Percentiles rank a stretch among this genome's conserved stretches.
Evolutionary conservation across 2,888 invertebrate genomes (phyloP).

Genomic region (Corbicula japonica): DNA sequence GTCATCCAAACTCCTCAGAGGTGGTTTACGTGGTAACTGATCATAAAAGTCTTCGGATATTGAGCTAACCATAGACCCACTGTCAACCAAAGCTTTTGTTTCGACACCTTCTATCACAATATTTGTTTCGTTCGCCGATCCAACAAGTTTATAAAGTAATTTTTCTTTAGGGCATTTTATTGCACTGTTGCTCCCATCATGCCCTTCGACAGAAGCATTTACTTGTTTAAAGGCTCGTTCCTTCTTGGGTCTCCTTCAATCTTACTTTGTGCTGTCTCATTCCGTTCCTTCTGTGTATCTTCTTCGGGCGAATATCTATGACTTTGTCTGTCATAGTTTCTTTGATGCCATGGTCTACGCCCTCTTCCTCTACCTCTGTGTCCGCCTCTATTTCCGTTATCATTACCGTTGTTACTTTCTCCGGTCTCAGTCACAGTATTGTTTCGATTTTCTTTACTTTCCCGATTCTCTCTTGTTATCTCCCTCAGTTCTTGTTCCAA

Average conservation of each 20-base stretch:
- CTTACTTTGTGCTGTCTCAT: not conserved
- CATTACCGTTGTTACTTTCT: no score
- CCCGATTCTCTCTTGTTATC: not conserved
- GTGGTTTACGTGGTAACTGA: not conserved
- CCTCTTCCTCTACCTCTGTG: not conserved
- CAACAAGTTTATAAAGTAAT: not conserved
- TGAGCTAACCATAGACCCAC: constrained; percentile 5
- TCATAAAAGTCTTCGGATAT: constrained; percentile 26
- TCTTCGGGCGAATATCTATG: not conserved
- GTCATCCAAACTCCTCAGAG: constrained; percentile 1
- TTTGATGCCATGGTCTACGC: not conserved
- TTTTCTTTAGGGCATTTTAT: constrained; percentile 23
- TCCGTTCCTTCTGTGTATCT: not conserved
- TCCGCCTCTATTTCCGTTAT: not conserved
- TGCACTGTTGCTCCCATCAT: constrained; percentile 2
- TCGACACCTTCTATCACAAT: not conserved
- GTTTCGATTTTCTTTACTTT: not conserved
- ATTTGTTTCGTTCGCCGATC: not conserved
- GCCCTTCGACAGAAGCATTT: constrained; percentile 10
- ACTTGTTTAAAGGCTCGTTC: no score
- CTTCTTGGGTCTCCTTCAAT: no score
- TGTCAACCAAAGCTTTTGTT: constrained; percentile 4
- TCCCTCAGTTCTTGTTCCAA: constrained; percentile 1
- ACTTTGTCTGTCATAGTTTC: not conserved
- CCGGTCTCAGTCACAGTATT: not conserved